phyloP scores from a whole-genome alignment of 37 sponge, comb jelly and placozoan genomes.

The Theonella swinhoei region DNA sequence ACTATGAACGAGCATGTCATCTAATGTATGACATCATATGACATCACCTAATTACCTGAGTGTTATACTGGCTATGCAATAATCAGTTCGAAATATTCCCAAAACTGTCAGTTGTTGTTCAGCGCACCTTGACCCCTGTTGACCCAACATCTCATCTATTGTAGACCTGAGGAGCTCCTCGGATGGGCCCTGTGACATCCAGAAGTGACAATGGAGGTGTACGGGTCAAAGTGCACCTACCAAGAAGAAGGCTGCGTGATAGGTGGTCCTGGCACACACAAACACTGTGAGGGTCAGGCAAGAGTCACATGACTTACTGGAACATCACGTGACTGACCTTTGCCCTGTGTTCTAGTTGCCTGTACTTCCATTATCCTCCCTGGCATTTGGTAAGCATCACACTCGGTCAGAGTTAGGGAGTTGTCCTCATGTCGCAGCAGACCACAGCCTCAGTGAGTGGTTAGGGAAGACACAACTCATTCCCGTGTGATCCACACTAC shows the following conservation, averaged over 20 bases:
- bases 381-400: slow-evolving; percentile 18
- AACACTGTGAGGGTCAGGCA: neutral
- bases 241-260: slow-evolving; percentile 6
- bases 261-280: slow-evolving; percentile 15
- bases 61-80: neutral
- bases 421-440: neutral
- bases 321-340: slow-evolving; percentile 12
- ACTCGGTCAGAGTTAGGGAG: neutral
- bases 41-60: neutral
- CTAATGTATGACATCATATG: neutral
- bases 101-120: neutral
- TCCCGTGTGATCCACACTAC: no score
- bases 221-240: neutral
- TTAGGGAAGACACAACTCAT: no score
- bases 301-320: neutral
- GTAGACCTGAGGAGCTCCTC: no score
- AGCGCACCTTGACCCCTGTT: neutral
- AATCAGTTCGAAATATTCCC: neutral
- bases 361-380: slow-evolving; percentile 3
- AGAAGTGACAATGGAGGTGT: neutral
- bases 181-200: no score
- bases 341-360: neutral
- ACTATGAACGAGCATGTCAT: neutral
- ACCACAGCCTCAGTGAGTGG: neutral
- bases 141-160: neutral